Percentiles rank a stretch among this genome's conserved stretches.
These are phyloP conservation scores for Mesaphorura yosii DNA, from an alignment of 1,140 invertebrate genomes.

Conservation along the genomic window DNA sequence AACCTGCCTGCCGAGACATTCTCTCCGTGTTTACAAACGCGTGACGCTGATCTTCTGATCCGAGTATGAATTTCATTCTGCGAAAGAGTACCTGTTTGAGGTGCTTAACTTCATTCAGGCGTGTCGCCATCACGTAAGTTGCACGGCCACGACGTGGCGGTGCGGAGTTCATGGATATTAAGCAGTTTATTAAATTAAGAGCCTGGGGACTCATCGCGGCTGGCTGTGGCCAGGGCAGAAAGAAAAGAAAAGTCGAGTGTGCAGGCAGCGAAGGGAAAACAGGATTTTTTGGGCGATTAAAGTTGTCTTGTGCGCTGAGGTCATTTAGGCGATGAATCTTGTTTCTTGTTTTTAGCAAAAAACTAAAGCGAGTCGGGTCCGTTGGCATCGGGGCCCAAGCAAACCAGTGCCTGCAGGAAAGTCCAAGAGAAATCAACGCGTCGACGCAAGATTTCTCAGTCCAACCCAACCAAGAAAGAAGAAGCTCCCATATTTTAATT, in stretches of 20 bases:
- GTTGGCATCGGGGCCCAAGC: not conserved
- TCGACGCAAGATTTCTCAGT: not conserved
- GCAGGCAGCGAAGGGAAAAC: not conserved
- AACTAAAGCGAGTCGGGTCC: not conserved
- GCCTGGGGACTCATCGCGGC: not conserved
- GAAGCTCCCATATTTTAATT: not conserved
- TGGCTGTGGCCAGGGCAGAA: not conserved
- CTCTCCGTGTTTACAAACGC: too few relatives aligned
- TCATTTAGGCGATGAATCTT: too few relatives aligned
- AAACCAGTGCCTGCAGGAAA: not conserved
- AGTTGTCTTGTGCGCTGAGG: too few relatives aligned
- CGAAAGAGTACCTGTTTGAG: too few relatives aligned
- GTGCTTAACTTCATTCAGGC: too few relatives aligned
- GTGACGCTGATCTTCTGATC: too few relatives aligned
- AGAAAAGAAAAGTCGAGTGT: not conserved
- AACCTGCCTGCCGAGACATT: too few relatives aligned
- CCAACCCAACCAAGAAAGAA: not conserved
- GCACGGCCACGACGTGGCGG: too few relatives aligned
- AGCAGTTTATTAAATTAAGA: slow-evolving; percentile 2
- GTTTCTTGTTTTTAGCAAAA: too few relatives aligned
- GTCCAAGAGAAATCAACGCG: not conserved
- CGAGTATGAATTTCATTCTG: too few relatives aligned
- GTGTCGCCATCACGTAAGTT: too few relatives aligned
- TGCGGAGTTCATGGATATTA: too few relatives aligned
- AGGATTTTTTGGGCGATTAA: not conserved